Base-by-base conservation (phyloP, 2,888 invertebrate genomes). In the Orthosia cruda region DNA sequence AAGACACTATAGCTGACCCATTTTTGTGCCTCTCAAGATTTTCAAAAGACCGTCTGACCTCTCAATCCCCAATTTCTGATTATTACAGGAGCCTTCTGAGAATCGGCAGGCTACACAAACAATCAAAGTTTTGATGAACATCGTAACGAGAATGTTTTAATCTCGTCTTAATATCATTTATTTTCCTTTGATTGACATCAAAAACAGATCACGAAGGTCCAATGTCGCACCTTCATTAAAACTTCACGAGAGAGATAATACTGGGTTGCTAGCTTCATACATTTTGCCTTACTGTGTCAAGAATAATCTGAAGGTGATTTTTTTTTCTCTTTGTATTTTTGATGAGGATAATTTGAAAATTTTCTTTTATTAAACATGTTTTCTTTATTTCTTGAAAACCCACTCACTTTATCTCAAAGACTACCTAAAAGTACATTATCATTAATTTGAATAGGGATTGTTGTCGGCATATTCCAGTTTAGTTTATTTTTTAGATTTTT, bases 151-250 rank as follows among this genome's bases (percentile, higher is more conserved):
- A 54, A 83, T 69, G 77, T 77, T 75, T 77, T 86, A 84, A 83
- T 86, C 86, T 83, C 58, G 40, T 18, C 69, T n/a, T 74, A 68
- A 72, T 86, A 77, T 86, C 77, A 86, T 86, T 85, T 84, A 86
- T 79, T 84, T 80, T 74, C 71, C 76, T 87, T 76, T 84, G 82
- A 86, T 86, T 87, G 87, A 87, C 80, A 77, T 80, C 87, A 74
- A 80, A 84, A 80, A 85, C 80, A 78, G 87, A 74, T 87, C 77
- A 73, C 61, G 47, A 12, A 67, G 80, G 80, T 76, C 76, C 82
- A 58, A 74, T 84, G 85, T 87, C 86, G 59, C 80, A 71, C 76
- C 80, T 76, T 86, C 87, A 82, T 86, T 86, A 86, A 82, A 87
- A 86, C 65, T 87, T 86, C 70, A 68, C 49, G 61, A 74, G 67